Evolutionary conservation across 2,797 vertebrate genomes (phyloP).

Genomic region (Oreochromis mossambicus): DNA sequence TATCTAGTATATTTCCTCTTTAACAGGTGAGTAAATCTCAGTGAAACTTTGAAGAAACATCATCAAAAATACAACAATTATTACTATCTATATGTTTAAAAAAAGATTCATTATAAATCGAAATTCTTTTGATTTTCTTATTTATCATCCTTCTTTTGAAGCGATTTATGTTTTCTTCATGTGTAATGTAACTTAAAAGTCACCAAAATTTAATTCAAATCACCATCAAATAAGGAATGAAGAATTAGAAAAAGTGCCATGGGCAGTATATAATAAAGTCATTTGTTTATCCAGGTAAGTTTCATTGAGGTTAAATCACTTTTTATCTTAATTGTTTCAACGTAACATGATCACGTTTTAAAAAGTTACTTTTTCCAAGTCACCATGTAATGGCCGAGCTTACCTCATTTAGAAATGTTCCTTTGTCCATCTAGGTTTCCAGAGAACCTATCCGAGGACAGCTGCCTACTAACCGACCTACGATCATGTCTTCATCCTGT

Average conservation of each 20-base stretch:
- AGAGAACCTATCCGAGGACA: background rate
- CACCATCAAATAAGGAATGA: background rate
- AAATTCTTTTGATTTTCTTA: background rate
- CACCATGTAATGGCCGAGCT: background rate
- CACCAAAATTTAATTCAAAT: background rate
- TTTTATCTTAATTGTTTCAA: background rate
- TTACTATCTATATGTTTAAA: background rate
- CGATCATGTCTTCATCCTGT: background rate
- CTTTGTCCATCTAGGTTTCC: background rate
- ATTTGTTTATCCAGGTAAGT: background rate
- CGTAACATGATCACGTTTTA: background rate
- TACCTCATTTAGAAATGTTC: background rate
- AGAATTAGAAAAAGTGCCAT: accelerated
- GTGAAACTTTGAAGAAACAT: background rate
- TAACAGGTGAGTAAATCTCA: background rate
- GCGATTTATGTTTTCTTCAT: background rate
- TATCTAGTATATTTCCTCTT: background rate
- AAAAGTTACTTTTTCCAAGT: background rate
- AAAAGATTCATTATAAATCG: background rate
- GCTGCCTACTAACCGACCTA: background rate
- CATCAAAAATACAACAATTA: background rate
- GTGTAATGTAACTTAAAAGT: background rate
- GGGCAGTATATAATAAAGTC: background rate
- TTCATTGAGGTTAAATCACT: background rate
- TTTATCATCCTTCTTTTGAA: background rate